These are phyloP conservation scores for Magallana angulata DNA, from an alignment of 1,140 invertebrate genomes.

Conservation along the genomic window DNA sequence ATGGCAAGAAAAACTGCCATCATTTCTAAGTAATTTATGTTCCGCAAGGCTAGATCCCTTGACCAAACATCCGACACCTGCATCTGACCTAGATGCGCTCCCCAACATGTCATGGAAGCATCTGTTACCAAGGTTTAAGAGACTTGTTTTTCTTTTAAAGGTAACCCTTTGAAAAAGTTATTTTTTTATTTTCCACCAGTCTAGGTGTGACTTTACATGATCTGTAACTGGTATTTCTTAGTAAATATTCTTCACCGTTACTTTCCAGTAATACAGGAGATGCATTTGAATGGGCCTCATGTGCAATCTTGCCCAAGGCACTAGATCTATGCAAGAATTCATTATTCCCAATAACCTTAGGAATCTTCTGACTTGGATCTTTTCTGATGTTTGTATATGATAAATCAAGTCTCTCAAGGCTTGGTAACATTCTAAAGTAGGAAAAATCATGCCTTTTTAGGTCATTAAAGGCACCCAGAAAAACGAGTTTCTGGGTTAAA, in stretches of 20 bases:
- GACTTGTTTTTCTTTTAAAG: background rate
- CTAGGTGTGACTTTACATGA: background rate
- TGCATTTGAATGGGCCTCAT: conserved; percentile 45
- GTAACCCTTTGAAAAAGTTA: conserved; percentile 30
- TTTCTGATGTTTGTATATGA: no score
- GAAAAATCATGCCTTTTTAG: no score
- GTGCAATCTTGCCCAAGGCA: conserved; percentile 39
- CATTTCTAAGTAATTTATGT: conserved; percentile 39
- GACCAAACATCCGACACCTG: conserved; percentile 7
- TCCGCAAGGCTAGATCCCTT: background rate
- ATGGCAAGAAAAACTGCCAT: background rate
- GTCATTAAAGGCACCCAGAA: no score
- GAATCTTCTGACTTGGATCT: background rate
- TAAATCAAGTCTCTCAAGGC: no score
- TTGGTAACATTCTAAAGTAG: no score
- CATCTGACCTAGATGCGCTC: background rate
- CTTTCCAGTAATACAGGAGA: conserved; percentile 33
- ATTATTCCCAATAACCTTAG: conserved; percentile 19
- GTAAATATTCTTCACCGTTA: background rate
- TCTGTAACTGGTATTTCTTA: background rate
- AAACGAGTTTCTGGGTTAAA: no score
- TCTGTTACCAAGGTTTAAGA: background rate
- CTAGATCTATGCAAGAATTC: conserved; percentile 49
- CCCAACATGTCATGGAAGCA: conserved; percentile 40
- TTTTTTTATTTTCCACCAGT: conserved; percentile 16